Evolutionary conservation across 1,140 invertebrate genomes (phyloP), one percentile per base, ranked within the genome.

Genomic region (Drosophila nigromelanica): DNA sequence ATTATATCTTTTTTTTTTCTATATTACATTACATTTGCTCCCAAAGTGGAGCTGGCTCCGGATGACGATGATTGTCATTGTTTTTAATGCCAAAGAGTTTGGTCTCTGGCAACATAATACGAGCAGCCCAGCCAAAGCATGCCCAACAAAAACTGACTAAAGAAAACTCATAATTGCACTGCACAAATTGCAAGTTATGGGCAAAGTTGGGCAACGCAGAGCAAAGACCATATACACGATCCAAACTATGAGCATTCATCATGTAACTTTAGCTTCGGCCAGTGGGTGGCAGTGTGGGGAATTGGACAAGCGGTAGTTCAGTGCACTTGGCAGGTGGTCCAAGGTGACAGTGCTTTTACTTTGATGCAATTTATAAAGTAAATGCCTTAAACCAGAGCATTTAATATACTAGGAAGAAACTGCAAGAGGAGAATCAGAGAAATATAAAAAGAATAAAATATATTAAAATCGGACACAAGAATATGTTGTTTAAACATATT

Each of bases 141-240:
- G n/a, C 39, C 63, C 48, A 45, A 70, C 60, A 81, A 73, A 79
- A 83, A 75, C 80, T 58, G 61, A 63, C 81, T 63, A 63, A 78
- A 83, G 80, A 83, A 87, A 87, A 89, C 79, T 87, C 82, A 87
- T 87, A 87, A 87, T 87, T 87, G 82, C 77, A 56, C 74, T 59
- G 68, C 83, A 82, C 82, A 86, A 86, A 86, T 86, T 87, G 83
- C 82, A 73, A 86, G 82, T 82, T 86, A 86, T 86, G 76, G 78
- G 71, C 75, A 52, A 78, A 86, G 82, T 86, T 87, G 18, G 80
- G 37, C 42, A 63, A 47, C 35, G 11, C 55, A 62, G 37, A 60
- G 56, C 74, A 68, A 40, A 62, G 59, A 58, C 68, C 66, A 61
- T 47, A 55, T 62, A 58, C 66, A 39, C 47, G 62, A 67, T 48